These are phyloP conservation scores for Xenops minutus DNA, from an alignment of 2,797 vertebrate species.

Conservation along the genomic window DNA sequence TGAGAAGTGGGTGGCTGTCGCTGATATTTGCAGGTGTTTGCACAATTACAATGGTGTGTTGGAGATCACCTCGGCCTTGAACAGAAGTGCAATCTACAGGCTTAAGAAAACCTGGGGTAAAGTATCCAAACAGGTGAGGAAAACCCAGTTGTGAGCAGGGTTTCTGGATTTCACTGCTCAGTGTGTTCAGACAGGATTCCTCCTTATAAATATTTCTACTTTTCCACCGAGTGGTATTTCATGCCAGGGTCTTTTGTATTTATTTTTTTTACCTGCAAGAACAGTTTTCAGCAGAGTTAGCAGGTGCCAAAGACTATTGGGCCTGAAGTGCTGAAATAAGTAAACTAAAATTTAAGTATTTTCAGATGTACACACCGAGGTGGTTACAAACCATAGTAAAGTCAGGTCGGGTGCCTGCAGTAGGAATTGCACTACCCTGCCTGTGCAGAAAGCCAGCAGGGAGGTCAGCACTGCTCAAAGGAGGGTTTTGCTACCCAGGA, in stretches of 20 bases:
- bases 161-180: background rate
- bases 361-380: background rate
- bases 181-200: background rate
- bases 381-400: background rate
- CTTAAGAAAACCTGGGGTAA: constrained; percentile 96
- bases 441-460: background rate
- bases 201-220: background rate
- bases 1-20: constrained; percentile 95
- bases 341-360: background rate
- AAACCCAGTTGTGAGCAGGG: accelerated
- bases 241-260: background rate
- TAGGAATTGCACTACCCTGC: background rate
- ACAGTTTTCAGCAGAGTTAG: background rate
- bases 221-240: background rate
- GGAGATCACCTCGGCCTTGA: constrained; percentile 94
- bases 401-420: background rate
- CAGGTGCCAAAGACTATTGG: background rate
- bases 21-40: constrained; percentile 91
- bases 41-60: constrained; percentile 94
- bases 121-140: constrained; percentile 89
- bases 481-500: background rate
- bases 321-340: background rate
- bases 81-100: constrained; percentile 94
- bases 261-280: background rate
- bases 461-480: background rate